phyloP scores from a whole-genome alignment of 2,113 vertebrate species.

The Austrofundulus limnaeus region DNA sequence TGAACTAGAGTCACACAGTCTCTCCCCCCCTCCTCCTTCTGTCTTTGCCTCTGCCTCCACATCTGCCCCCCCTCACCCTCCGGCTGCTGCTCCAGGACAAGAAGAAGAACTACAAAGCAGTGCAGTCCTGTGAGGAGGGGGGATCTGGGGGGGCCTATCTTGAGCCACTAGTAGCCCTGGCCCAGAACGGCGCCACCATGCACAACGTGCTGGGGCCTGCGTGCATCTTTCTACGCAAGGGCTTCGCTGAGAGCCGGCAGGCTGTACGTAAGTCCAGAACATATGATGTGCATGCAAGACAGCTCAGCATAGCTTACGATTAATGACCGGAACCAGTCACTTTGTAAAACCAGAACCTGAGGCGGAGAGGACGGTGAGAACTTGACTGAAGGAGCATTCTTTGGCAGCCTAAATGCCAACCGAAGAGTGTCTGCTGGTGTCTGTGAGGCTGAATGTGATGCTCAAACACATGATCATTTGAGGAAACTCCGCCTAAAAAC shows the following conservation, averaged over 20 bases:
- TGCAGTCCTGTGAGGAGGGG: slow-evolving; percentile 89
- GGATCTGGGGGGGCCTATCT: slow-evolving; percentile 81
- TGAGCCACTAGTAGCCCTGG: slow-evolving; percentile 88
- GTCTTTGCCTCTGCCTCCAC: slow-evolving; percentile 60
- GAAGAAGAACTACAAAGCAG: slow-evolving; percentile 91
- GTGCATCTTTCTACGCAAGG: slow-evolving; percentile 98
- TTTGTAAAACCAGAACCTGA: not conserved
- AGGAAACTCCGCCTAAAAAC: not conserved
- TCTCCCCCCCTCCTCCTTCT: slow-evolving; percentile 47
- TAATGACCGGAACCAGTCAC: slow-evolving; percentile 6
- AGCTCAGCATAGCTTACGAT: slow-evolving; percentile 20
- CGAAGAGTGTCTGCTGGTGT: slow-evolving; percentile 15
- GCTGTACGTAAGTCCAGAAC: slow-evolving; percentile 97
- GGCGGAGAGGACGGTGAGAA: slow-evolving; percentile 10
- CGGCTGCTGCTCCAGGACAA: slow-evolving; percentile 88
- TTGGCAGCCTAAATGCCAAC: slow-evolving; percentile 8
- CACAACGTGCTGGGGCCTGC: slow-evolving; percentile 95
- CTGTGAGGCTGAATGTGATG: slow-evolving; percentile 22
- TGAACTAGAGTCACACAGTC: slow-evolving; percentile 61
- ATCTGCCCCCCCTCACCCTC: slow-evolving; percentile 35
- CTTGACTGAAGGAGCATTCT: not conserved
- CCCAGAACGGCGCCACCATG: slow-evolving; percentile 92
- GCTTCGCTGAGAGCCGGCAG: slow-evolving; percentile 95
- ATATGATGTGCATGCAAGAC: slow-evolving; percentile 55
- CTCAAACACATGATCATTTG: slow-evolving; percentile 19